Evolutionary conservation across 2,797 vertebrate species (phyloP).

Genomic region (Columba guinea): DNA sequence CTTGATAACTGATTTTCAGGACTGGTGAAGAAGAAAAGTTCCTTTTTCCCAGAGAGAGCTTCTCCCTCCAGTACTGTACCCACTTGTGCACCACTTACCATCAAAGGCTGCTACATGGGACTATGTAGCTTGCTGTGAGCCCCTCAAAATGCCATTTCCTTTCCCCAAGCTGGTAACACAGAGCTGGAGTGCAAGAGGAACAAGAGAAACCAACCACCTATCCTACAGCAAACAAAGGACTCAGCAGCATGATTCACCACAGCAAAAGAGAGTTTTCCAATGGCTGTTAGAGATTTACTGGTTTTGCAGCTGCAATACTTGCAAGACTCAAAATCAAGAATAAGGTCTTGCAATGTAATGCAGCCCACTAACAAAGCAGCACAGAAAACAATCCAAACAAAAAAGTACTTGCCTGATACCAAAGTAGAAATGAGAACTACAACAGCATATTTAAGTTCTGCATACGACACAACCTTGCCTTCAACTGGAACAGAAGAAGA

Average conservation of each 20-base stretch:
- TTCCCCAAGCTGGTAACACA: not conserved
- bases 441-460: not conserved
- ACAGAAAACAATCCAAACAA: not conserved
- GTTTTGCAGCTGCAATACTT: not conserved
- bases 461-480: not conserved
- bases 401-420: not conserved
- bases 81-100: not conserved
- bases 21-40: not conserved
- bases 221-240: not conserved
- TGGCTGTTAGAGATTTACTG: not conserved
- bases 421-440: not conserved
- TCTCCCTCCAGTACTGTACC: not conserved
- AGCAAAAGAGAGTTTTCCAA: not conserved
- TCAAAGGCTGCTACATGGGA: no score
- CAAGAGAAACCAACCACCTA: not conserved
- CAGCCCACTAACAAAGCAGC: not conserved
- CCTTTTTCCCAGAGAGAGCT: not conserved
- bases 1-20: not conserved
- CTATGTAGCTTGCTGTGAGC: not conserved
- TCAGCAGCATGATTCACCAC: not conserved
- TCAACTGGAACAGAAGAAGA: not conserved
- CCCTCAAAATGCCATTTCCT: not conserved
- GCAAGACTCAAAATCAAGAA: not conserved
- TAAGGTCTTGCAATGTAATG: not conserved
- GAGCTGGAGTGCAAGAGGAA: not conserved